Evolutionary conservation across 2,888 invertebrate species (phyloP), one percentile per base, ranked within the genome.

Genomic region (Barypeithes pellucidus): DNA sequence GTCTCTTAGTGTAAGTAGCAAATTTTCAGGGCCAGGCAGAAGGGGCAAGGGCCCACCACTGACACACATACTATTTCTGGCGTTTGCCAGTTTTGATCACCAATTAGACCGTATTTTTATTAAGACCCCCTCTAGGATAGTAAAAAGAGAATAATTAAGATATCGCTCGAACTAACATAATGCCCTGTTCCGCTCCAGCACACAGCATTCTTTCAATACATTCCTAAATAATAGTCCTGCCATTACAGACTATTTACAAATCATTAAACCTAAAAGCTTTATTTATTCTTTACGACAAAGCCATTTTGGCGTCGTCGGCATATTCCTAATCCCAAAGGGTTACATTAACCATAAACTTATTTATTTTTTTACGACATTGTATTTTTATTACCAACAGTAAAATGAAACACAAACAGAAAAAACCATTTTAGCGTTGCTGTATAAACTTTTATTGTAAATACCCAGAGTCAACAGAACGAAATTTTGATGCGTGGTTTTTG

Each of bases 361-460:
- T 69, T 73, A 73, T 63, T 69, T 72, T 67, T 72, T 72, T 73
- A 68, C 45, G 68, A 73, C 73, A 54, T 20, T 54, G 63, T 62
- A 73, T 63, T 73, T 73, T 73, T 73, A 73, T 74, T 66, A 52
- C 68, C 62, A 33, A 54, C 70, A 20, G 65, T 66, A 74, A 73
- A 73, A 74, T 50, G 60, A 45, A 73, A 66, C 69, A 47, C 59
- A 74, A 66, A 74, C 74, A 69, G 57, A 74, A 74, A 74, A 69
- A 74, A 61, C 66, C 41, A 70, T 74, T 74, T 74, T 74, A 74
- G 70, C 74, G 67, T 70, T 24, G 67, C 54, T 39, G 70, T 74
- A 74, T 74, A 74, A 74, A 74, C 69, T 70, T 74, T 74, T 70
- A 74, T 70, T 60, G 74, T 74, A 74, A 74, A 74, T 74, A 74